Base-by-base conservation (phyloP, 2,797 vertebrate species). In the Tokudaia tokunoshimensis region DNA sequence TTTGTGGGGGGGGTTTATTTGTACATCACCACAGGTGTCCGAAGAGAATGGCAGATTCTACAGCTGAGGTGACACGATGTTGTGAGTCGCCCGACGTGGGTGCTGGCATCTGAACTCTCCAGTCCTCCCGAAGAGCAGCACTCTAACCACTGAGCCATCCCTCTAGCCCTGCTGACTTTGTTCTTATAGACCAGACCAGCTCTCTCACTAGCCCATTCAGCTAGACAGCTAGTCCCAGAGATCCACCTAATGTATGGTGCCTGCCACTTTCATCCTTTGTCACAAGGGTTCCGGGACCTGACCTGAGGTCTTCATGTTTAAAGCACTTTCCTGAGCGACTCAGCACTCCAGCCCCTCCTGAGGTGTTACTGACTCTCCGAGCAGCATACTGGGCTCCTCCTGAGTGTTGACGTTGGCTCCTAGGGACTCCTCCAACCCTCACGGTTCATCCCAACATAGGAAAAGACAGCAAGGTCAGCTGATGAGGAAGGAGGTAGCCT, bases 341-440 rank as follows among this genome's bases (percentile, higher is more conserved):
- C 15, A 52, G 52, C 11, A 8, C 50, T 31, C n/a, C 15, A 59
- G 52, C 26, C 94, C 19, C 9, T 13, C n/a, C 5, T 26, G 55
- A 55, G 17, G 15, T 84, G 79, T 87, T 84, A 59, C 4, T n/a
- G 63, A 78, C 44, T 94, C 24, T 63, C 76, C 63, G 59, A 70
- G 19, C 63, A 70, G 12, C 13, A 10, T 52, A 65, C 72, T 89
- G 2, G 61, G 59, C 14, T 57, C 1, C 72, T 78, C 37, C 37
- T 50, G 24, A 50, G 89, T 19, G 57, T 79, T 91, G 94, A 81
- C 41, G 92, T 92, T 89, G 52, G 65, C 47, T 93, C 59, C 59
- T 44, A 61, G 90, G 47, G 87, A 88, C 65, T 44, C n/a, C 47
- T 85, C 19, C 79, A 87, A 81, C 79, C 44, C 80, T 81, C 7